Conservation (phyloP, 2,888 invertebrate species). For the Epinotia brunnichana region DNA sequence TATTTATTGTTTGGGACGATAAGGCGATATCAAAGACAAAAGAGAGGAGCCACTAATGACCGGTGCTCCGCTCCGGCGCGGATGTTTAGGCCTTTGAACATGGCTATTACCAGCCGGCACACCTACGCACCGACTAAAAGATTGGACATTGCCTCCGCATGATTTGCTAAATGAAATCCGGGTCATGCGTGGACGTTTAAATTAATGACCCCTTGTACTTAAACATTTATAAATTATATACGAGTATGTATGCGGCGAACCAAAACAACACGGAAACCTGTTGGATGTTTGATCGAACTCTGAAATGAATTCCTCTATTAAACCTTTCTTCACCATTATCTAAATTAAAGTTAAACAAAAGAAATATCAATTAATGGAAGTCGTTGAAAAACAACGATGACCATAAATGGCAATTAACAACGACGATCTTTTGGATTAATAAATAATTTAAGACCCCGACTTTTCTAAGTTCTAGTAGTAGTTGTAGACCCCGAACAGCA, state of each 20-base stretch:
- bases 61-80: constrained; percentile 48
- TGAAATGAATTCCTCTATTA: not conserved
- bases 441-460: constrained; percentile 25
- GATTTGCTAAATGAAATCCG: constrained; percentile 52
- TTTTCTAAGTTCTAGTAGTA: no score
- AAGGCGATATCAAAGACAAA: constrained; percentile 46
- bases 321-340: not conserved
- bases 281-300: not conserved
- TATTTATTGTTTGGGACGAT: constrained; percentile 44
- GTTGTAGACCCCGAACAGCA: no score
- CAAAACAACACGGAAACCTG: not conserved
- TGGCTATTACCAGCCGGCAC: constrained; percentile 50
- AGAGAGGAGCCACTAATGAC: constrained; percentile 51
- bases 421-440: constrained; percentile 10
- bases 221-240: constrained; percentile 3
- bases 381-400: not conserved
- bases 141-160: constrained; percentile 51
- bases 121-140: constrained; percentile 55
- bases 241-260: not conserved
- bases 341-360: no score
- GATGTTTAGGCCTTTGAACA: constrained; percentile 48
- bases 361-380: not conserved
- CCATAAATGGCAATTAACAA: constrained; percentile 5
- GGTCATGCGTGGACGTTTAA: constrained; percentile 47
- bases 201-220: constrained; percentile 46